Percentiles rank a stretch among this genome's conserved stretches.
Evolutionary conservation across 2,888 invertebrate species (phyloP).

Genomic region (Crocallis elinguaria): DNA sequence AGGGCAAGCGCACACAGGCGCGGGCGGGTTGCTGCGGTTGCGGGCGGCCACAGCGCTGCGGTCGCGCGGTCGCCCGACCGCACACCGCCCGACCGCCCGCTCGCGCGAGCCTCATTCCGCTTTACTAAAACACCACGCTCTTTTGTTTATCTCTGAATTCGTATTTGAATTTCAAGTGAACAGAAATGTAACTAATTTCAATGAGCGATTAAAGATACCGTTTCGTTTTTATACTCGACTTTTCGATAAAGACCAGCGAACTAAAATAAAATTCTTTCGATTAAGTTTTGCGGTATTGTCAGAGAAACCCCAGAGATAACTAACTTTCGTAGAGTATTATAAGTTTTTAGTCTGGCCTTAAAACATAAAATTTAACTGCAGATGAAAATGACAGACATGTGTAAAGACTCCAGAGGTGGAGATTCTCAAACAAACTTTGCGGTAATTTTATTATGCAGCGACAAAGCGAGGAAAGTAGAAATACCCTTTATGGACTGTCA

Average conservation of each 20-base stretch:
- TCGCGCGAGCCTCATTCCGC: slow-evolving; percentile 38
- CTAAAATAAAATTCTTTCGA: neutral
- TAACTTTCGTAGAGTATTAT: neutral
- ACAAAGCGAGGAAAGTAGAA: slow-evolving; percentile 35
- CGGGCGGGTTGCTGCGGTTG: slow-evolving; percentile 50
- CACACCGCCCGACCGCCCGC: slow-evolving; percentile 33
- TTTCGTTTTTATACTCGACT: neutral
- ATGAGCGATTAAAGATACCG: slow-evolving; percentile 3
- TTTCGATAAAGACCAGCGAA: neutral
- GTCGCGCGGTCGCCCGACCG: slow-evolving; percentile 51
- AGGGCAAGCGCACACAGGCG: slow-evolving; percentile 44
- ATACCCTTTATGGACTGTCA: slow-evolving; percentile 35
- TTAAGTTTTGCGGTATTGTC: neutral
- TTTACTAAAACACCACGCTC: slow-evolving; percentile 51
- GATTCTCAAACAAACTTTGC: slow-evolving; percentile 31
- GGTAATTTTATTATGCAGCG: slow-evolving; percentile 38
- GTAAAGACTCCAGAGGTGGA: slow-evolving; percentile 16
- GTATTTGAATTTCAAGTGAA: slow-evolving; percentile 21
- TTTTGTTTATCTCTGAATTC: slow-evolving; percentile 47
- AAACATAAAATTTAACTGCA: slow-evolving; percentile 11
- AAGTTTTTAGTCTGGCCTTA: neutral
- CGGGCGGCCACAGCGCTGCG: slow-evolving; percentile 57
- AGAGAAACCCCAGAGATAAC: neutral
- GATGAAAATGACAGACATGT: slow-evolving; percentile 10
- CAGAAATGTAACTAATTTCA: slow-evolving; percentile 7